phyloP scores from a whole-genome alignment of 2,888 invertebrate genomes.

The Argynnis bischoffii region DNA sequence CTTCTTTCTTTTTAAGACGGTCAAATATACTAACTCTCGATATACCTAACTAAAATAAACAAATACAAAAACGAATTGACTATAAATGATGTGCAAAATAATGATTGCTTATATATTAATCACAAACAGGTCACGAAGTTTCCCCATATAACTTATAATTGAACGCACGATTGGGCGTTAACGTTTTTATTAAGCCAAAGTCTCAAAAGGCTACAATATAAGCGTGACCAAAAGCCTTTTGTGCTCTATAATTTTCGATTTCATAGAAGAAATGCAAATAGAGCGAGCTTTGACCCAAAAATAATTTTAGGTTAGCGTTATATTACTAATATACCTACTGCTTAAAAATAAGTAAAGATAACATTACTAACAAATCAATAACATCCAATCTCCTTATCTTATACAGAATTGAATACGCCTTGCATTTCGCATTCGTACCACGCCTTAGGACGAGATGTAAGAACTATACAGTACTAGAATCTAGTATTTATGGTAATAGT shows the following conservation, averaged over 20 bases:
- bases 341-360: too few relatives aligned
- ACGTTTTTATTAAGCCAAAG: slow-evolving; percentile 29
- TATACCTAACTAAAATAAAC: too few relatives aligned
- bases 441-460: slow-evolving; percentile 46
- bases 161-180: slow-evolving; percentile 28
- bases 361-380: slow-evolving; percentile 14
- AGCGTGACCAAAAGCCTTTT: slow-evolving; percentile 31
- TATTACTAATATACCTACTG: background rate
- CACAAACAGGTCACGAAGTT: slow-evolving; percentile 15
- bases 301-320: background rate
- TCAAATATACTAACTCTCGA: too few relatives aligned
- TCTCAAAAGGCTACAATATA: slow-evolving; percentile 31
- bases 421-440: slow-evolving; percentile 42
- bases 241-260: slow-evolving; percentile 32
- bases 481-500: slow-evolving; percentile 56
- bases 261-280: slow-evolving; percentile 30
- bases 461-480: slow-evolving; percentile 46
- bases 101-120: slow-evolving; percentile 12
- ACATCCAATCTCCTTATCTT: slow-evolving; percentile 13
- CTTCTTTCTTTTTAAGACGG: too few relatives aligned
- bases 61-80: too few relatives aligned
- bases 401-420: slow-evolving; percentile 25
- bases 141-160: slow-evolving; percentile 18
- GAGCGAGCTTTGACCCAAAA: slow-evolving; percentile 9
- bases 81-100: background rate